Evolutionary conservation across 2,888 invertebrate species (phyloP).

Genomic region (Griposia aprilina): DNA sequence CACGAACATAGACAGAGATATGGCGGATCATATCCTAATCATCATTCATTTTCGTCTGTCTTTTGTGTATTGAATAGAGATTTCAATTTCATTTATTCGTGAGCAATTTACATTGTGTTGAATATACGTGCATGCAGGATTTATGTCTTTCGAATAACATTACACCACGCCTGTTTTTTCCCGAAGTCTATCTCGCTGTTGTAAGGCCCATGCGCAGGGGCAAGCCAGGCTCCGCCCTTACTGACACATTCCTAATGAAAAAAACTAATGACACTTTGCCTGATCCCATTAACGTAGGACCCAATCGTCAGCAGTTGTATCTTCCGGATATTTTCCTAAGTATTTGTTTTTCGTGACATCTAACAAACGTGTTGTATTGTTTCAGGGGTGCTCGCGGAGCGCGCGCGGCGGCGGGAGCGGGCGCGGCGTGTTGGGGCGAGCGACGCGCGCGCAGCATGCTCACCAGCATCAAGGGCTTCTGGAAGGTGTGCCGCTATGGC

Average conservation of each 20-base stretch:
- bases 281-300: too few relatives aligned
- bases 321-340: background rate
- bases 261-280: background rate
- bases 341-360: background rate
- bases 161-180: too few relatives aligned
- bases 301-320: background rate
- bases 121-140: too few relatives aligned
- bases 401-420: conserved; percentile 77
- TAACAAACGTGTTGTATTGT: conserved; percentile 44
- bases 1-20: background rate
- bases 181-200: background rate
- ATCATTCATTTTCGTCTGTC: background rate
- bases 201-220: background rate
- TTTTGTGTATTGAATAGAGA: too few relatives aligned
- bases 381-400: conserved; percentile 79
- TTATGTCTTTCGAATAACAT: background rate
- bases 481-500: conserved; percentile 90
- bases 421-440: conserved; percentile 73
- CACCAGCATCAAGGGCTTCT: conserved; percentile 87
- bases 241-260: background rate
- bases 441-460: conserved; percentile 87
- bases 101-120: too few relatives aligned
- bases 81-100: too few relatives aligned
- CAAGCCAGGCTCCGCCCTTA: background rate
- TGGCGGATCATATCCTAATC: background rate